Conservation (phyloP, 2,888 invertebrate species). For the Augochlorella aurata region DNA sequence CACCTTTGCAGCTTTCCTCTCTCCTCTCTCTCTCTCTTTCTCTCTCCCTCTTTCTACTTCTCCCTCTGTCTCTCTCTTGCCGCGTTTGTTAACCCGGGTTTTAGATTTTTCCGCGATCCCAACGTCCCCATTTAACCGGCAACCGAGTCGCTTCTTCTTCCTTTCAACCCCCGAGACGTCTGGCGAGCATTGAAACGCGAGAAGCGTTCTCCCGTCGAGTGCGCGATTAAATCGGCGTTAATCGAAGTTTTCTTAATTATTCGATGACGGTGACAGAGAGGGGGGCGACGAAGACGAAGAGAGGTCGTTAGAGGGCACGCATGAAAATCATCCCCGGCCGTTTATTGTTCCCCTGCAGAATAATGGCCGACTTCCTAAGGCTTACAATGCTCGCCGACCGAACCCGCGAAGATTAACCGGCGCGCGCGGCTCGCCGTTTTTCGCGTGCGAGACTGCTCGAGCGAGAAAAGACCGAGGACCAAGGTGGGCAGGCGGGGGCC, state of each 20-base stretch:
- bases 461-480: slow-evolving; percentile 52
- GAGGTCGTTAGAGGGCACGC: slow-evolving; percentile 52
- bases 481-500: slow-evolving; percentile 15
- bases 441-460: slow-evolving; percentile 60
- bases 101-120: slow-evolving; percentile 42
- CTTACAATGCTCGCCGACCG: slow-evolving; percentile 69
- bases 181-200: slow-evolving; percentile 17
- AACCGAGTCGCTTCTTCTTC: slow-evolving; percentile 29
- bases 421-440: slow-evolving; percentile 44
- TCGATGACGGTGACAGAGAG: not conserved
- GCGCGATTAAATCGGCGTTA: not conserved
- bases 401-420: slow-evolving; percentile 73
- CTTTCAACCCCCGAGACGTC: slow-evolving; percentile 5
- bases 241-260: slow-evolving; percentile 15
- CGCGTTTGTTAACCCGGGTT: not conserved
- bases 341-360: slow-evolving; percentile 68
- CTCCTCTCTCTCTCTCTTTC: slow-evolving; percentile 1
- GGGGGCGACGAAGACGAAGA: not conserved
- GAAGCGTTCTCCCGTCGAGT: not conserved
- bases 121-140: not conserved
- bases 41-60: slow-evolving; percentile 2
- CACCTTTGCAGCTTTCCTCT: slow-evolving; percentile 39
- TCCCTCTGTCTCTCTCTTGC: not conserved
- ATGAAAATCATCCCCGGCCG: slow-evolving; percentile 70
- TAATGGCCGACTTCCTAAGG: slow-evolving; percentile 55